These are phyloP conservation scores for Microplitis demolitor DNA, from an alignment of 1,140 invertebrate species.

Conservation along the genomic window DNA sequence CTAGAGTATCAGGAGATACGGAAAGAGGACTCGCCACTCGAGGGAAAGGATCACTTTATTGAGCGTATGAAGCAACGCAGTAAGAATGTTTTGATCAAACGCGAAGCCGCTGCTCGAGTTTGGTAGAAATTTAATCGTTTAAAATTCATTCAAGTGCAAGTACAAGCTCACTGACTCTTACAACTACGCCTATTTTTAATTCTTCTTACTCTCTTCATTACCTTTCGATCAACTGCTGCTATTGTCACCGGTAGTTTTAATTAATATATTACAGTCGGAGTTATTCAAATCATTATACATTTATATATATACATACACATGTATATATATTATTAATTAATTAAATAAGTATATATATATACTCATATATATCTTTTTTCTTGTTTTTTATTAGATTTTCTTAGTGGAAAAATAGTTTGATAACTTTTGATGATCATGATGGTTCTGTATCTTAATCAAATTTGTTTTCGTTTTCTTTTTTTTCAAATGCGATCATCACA, in stretches of 20 bases:
- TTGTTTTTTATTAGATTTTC: too few species aligned
- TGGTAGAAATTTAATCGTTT: conserved; percentile 39
- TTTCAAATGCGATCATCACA: neutral
- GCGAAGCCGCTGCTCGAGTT: conserved; percentile 52
- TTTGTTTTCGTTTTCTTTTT: neutral
- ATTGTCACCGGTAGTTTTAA: neutral
- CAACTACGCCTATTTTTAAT: neutral
- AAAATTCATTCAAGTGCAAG: too few species aligned
- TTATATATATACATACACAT: too few species aligned
- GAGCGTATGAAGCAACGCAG: conserved; percentile 56
- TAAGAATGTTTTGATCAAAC: conserved; percentile 54
- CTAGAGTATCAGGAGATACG: neutral
- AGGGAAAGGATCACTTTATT: conserved; percentile 53
- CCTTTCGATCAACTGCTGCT: neutral
- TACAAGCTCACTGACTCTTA: too few species aligned
- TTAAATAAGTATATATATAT: too few species aligned
- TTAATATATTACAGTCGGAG: neutral
- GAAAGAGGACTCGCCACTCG: conserved; percentile 37
- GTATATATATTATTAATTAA: too few species aligned
- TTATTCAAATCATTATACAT: too few species aligned
- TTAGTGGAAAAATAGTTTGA: neutral
- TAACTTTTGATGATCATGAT: too few species aligned
- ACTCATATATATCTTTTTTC: too few species aligned
- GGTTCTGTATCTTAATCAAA: too few species aligned
- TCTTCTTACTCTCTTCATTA: neutral